A percentile compares a stretch with the other conserved stretches of the same genome.
Conservation (phyloP, 2,113 vertebrate genomes). For the Podarcis muralis region DNA sequence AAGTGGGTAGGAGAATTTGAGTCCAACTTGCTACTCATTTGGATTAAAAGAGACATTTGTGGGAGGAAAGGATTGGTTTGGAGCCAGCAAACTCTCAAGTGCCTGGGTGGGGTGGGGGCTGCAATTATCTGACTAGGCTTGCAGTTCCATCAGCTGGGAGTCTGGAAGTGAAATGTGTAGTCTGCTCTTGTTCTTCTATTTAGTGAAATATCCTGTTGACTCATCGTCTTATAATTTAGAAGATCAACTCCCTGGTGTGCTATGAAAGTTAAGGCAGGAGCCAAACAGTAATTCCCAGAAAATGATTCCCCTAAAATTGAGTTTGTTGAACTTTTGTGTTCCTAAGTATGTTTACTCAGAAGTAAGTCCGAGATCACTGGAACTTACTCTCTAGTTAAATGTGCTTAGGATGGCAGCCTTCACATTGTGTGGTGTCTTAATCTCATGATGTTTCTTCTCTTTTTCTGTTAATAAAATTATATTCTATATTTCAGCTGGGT, state of each 20-base stretch:
- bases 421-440: not conserved
- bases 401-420: not conserved
- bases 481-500: not conserved
- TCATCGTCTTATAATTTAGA: conserved; percentile 24
- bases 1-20: conserved; percentile 12
- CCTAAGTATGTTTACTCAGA: not conserved
- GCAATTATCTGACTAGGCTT: not conserved
- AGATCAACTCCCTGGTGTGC: not conserved
- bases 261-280: conserved; percentile 8
- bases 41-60: conserved; percentile 2
- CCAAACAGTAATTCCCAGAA: conserved; percentile 9
- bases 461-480: not conserved
- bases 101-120: not conserved
- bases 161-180: conserved; percentile 11
- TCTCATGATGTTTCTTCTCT: not conserved
- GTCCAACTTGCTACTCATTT: conserved; percentile 23
- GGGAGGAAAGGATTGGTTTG: not conserved
- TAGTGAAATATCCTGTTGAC: not conserved
- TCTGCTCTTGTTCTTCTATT: conserved; percentile 6
- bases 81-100: conserved; percentile 11
- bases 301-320: not conserved
- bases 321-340: not conserved
- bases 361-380: not conserved
- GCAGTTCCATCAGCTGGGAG: conserved; percentile 1
- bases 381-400: not conserved